Percentiles rank a stretch among this genome's conserved stretches.
These are phyloP conservation scores for Elachura formosa DNA, from an alignment of 2,113 vertebrate species.

Conservation along the genomic window DNA sequence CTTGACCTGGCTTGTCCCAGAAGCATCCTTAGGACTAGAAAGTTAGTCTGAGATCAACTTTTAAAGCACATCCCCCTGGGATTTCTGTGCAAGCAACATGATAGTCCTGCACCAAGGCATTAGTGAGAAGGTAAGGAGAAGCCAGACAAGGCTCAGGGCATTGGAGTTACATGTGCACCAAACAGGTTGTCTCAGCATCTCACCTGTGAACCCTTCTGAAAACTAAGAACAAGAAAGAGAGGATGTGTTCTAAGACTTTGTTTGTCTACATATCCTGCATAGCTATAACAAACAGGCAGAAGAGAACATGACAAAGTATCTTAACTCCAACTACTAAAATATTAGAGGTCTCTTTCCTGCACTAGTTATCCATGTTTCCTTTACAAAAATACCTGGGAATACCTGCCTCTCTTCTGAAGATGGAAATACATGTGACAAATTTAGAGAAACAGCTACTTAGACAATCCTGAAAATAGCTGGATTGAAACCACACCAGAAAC, in stretches of 20 bases:
- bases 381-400: background rate
- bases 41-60: background rate
- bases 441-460: background rate
- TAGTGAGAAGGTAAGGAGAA: background rate
- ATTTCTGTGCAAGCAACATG: background rate
- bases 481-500: background rate
- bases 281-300: background rate
- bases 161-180: background rate
- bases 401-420: background rate
- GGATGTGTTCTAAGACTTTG: background rate
- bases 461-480: background rate
- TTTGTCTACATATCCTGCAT: background rate
- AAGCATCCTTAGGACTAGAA: background rate
- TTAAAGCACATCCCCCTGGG: background rate
- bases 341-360: background rate
- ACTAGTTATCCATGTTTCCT: background rate
- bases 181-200: background rate
- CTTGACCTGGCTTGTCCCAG: background rate
- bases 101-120: background rate
- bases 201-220: background rate
- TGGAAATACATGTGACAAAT: background rate
- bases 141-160: background rate
- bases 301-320: background rate
- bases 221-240: background rate
- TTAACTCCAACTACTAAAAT: background rate